phyloP scores from a whole-genome alignment of 2,113 vertebrate genomes.

The Cochlearius cochlearius region DNA sequence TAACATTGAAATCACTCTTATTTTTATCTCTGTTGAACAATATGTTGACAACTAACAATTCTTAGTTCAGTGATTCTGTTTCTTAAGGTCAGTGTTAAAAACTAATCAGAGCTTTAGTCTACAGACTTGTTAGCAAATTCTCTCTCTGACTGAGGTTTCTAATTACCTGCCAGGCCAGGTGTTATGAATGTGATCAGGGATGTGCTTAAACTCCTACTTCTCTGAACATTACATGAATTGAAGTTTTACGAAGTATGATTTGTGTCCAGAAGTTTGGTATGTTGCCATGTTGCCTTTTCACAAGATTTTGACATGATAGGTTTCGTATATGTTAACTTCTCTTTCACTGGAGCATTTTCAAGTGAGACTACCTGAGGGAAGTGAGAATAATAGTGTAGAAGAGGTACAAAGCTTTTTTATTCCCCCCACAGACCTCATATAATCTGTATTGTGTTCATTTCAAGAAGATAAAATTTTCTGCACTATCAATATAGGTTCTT shows the following conservation, averaged over 20 bases:
- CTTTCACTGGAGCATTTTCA: not conserved
- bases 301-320: not conserved
- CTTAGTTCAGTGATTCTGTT: not conserved
- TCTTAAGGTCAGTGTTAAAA: not conserved
- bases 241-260: not conserved
- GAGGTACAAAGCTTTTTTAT: not conserved
- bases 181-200: not conserved
- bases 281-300: not conserved
- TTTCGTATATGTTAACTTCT: not conserved
- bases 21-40: not conserved
- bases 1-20: not conserved
- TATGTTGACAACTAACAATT: not conserved
- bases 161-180: not conserved
- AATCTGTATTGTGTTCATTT: not conserved
- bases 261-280: not conserved
- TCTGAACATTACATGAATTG: not conserved
- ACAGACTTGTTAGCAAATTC: not conserved
- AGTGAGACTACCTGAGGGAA: not conserved
- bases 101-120: not conserved
- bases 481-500: not conserved
- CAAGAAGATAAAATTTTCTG: not conserved
- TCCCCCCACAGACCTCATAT: not conserved
- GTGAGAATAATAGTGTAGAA: not conserved
- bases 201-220: not conserved
- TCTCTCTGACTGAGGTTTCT: not conserved